Conservation (phyloP, 2,113 vertebrate species). For the Todiramphus saurophagus region DNA sequence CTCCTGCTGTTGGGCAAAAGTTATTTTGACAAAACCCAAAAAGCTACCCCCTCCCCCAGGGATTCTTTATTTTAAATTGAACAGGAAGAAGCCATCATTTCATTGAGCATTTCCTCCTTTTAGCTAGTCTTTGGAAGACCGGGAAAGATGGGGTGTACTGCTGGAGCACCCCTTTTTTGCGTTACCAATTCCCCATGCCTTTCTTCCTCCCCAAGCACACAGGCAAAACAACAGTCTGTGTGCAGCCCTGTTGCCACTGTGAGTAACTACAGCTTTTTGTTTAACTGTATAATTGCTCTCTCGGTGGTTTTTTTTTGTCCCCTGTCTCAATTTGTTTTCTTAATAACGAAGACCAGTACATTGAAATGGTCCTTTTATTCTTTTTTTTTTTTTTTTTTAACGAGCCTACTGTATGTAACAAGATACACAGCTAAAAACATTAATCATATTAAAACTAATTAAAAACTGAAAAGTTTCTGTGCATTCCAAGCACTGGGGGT, state of each 20-base stretch:
- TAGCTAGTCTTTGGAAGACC: not conserved
- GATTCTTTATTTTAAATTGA: not conserved
- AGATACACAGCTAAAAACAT: constrained; percentile 61
- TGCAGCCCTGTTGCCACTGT: constrained; percentile 51
- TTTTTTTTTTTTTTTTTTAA: not conserved
- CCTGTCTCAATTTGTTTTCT: constrained; percentile 62
- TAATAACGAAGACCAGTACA: constrained; percentile 56
- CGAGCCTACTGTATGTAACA: constrained; percentile 53
- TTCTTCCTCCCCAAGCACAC: not conserved
- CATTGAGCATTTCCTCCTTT: not conserved
- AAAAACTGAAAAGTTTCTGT: constrained; percentile 70
- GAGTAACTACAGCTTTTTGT: constrained; percentile 66
- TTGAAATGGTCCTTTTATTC: not conserved
- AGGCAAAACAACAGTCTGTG: constrained; percentile 47
- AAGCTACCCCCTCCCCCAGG: not conserved
- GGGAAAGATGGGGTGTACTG: not conserved
- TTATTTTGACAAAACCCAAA: not conserved
- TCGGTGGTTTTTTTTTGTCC: not conserved
- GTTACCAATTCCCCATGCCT: not conserved
- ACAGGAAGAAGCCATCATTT: not conserved
- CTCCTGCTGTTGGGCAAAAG: not conserved
- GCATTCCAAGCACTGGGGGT: constrained; percentile 56
- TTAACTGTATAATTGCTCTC: constrained; percentile 67
- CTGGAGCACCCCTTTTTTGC: not conserved
- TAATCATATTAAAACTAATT: constrained; percentile 73